Evolutionary conservation across 2,797 vertebrate species (phyloP).

Genomic region (Helarctos malayanus): DNA sequence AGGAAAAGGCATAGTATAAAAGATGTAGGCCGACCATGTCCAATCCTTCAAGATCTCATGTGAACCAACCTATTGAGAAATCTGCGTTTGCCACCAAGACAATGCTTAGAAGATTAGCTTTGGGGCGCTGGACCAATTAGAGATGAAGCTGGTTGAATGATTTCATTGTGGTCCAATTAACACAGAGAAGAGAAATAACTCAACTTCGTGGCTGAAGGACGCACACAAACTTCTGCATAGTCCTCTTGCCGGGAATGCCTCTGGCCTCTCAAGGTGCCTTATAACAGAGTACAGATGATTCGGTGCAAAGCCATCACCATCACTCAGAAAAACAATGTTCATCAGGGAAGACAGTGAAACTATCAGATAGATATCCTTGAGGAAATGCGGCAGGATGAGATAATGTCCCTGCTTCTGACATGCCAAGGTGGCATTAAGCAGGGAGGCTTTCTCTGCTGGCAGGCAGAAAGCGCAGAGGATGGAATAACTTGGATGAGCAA

Average conservation of each 20-base stretch:
- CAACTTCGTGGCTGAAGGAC: not conserved
- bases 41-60: not conserved
- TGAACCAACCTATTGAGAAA: not conserved
- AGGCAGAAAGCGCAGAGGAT: not conserved
- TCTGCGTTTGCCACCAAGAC: not conserved
- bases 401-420: accelerated
- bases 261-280: not conserved
- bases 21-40: not conserved
- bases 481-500: not conserved
- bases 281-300: not conserved
- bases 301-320: not conserved
- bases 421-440: not conserved
- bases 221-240: not conserved
- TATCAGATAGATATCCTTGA: not conserved
- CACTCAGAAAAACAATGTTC: not conserved
- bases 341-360: not conserved
- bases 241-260: not conserved
- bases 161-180: not conserved
- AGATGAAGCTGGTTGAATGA: not conserved
- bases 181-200: not conserved
- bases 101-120: not conserved
- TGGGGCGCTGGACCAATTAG: not conserved
- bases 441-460: not conserved
- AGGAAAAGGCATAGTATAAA: not conserved
- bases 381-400: not conserved